Evolutionary conservation across 1,140 invertebrate species (phyloP).

Genomic region (Diorhabda carinulata): DNA sequence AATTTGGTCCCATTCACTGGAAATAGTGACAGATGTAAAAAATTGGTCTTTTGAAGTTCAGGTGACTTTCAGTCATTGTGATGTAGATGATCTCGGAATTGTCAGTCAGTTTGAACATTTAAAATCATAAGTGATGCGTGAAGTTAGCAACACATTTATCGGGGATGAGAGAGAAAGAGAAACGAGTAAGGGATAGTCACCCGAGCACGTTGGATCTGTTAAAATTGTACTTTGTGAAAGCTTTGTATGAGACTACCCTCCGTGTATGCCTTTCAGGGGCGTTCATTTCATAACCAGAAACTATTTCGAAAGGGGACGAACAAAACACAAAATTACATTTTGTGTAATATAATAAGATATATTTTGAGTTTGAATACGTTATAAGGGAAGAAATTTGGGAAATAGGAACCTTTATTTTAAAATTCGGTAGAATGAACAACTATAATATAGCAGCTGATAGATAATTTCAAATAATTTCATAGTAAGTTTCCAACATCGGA

Average conservation of each 20-base stretch:
- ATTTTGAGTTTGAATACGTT: too few relatives aligned
- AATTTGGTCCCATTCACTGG: conserved; percentile 19
- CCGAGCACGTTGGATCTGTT: neutral
- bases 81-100: conserved; percentile 36
- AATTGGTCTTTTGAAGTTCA: conserved; percentile 27
- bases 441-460: too few relatives aligned
- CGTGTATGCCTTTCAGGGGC: conserved; percentile 1
- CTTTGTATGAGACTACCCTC: neutral
- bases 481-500: too few relatives aligned
- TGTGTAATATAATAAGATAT: too few relatives aligned
- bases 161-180: neutral
- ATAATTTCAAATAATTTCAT: too few relatives aligned
- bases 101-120: conserved; percentile 39
- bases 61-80: conserved; percentile 34
- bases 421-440: too few relatives aligned
- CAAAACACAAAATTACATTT: too few relatives aligned
- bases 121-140: conserved; percentile 37
- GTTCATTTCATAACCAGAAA: neutral
- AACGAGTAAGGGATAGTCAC: too few relatives aligned
- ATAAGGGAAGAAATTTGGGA: too few relatives aligned
- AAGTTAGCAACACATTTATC: conserved; percentile 14
- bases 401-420: too few relatives aligned
- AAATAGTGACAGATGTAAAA: conserved; percentile 24
- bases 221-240: conserved; percentile 1
- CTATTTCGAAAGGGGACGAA: too few relatives aligned